Base-by-base conservation (phyloP, 1,140 invertebrate species). In the Gryon sp. region DNA sequence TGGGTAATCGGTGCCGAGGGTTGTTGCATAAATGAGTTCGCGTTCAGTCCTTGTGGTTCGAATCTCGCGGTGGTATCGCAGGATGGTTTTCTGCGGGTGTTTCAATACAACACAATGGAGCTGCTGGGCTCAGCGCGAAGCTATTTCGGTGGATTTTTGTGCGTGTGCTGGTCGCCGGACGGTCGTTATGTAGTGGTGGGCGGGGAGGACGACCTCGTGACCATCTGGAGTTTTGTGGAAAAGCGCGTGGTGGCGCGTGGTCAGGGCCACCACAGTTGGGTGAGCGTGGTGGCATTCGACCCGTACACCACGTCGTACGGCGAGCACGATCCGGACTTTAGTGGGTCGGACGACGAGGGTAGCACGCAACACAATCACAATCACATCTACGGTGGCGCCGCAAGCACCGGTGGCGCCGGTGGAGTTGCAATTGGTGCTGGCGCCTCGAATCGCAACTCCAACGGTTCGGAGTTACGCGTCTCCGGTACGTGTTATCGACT, bases 131-230 rank as follows among this genome's bases (percentile, higher is more conserved):
- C 94, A 41, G 96, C 94, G 65, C 92, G 97, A 78, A 98, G 97
- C 80, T 99, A 99, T 87, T 99, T 99, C 89, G 98, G 98, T 46
- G 98, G 98, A 16, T 93, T 96, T 81, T 84, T 96, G 9, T 99
- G 98, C 87, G 96, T 99, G 9, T 97, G 97, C 83, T 99, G 99
- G 99, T 98, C 97, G 11, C 97, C 97, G 0, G 98, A 99, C 89
- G 94, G 96, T 5, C 95, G 95, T 82, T 97, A 98, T 82, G 94
- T 99, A 28, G 98, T 98, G 1, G 96, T 97, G 1, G 98, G 98
- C 2, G 99, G 99, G 15, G 98, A 99, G 89, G 99, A 99, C 90
- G 98, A 99, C 89, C 90, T 99, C 28, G 95, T 99, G 4, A 99
- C 98, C 5, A 95, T 99, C n/a, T 99, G 96, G 95, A 98, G 96